Conservation (phyloP, 2,888 invertebrate species). For the Hypomecis punctinalis region DNA sequence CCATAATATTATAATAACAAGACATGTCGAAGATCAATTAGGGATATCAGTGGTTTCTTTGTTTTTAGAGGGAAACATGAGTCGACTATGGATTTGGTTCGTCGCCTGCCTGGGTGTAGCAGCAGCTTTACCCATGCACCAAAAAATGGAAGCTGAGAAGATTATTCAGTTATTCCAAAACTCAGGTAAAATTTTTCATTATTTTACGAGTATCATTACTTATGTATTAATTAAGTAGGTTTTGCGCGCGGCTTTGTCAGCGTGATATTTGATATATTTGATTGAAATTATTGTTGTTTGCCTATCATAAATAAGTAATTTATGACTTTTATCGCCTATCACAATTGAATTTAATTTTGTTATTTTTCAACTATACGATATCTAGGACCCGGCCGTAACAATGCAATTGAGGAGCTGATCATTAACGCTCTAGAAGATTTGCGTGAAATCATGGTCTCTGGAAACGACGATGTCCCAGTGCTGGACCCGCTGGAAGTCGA, state of each 20-base stretch:
- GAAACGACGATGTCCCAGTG: constrained; percentile 59
- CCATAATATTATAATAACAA: no score
- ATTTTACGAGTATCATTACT: no score
- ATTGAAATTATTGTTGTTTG: no score
- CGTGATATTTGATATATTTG: no score
- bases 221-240: no score
- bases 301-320: no score
- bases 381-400: constrained; percentile 33
- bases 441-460: constrained; percentile 47
- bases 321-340: no score
- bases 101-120: constrained; percentile 16
- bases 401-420: constrained; percentile 30
- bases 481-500: constrained; percentile 62
- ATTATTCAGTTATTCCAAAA: constrained; percentile 10
- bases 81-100: constrained; percentile 8
- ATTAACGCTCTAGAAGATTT: constrained; percentile 40
- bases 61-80: neutral
- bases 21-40: neutral
- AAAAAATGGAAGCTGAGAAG: constrained; percentile 10
- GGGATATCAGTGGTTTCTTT: neutral
- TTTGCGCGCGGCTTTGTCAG: no score
- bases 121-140: constrained; percentile 13
- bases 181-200: constrained; percentile 17
- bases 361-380: no score
- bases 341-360: no score